phyloP scores from a whole-genome alignment of 35 echinoderm and acorn worm species.

The Strongylocentrotus purpuratus region DNA sequence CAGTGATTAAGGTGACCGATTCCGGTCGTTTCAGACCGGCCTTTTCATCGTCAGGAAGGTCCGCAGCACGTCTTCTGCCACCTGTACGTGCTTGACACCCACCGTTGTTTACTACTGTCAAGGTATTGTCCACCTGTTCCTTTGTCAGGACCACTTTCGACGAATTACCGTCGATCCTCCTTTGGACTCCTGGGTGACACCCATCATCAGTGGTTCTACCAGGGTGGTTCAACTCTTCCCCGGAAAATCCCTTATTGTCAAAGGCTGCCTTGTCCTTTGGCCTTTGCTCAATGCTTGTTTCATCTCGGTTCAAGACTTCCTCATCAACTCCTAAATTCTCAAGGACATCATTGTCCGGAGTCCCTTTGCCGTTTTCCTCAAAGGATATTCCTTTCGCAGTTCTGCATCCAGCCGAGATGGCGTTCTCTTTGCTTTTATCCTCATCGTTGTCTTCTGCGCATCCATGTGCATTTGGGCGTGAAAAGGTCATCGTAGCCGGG shows the following conservation, averaged over 20 bases:
- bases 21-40: not conserved
- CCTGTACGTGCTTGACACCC: not conserved
- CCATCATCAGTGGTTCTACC: not conserved
- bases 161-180: not conserved
- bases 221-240: not conserved
- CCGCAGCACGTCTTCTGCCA: not conserved
- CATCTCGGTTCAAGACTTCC: no score
- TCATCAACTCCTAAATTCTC: no score
- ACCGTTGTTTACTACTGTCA: not conserved
- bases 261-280: not conserved
- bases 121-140: not conserved
- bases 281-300: no score
- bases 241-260: not conserved
- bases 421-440: not conserved
- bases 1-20: not conserved
- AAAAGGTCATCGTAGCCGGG: constrained; percentile 55
- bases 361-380: no score
- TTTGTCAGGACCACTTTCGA: not conserved
- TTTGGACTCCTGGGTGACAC: not conserved
- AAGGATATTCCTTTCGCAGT: not conserved
- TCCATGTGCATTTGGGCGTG: not conserved
- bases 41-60: not conserved
- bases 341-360: no score
- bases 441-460: not conserved
- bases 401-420: not conserved